A percentile compares a stretch with the other conserved stretches of the same genome.
Evolutionary conservation across 2,797 vertebrate species (phyloP).

Genomic region (Okamejei kenojei): DNA sequence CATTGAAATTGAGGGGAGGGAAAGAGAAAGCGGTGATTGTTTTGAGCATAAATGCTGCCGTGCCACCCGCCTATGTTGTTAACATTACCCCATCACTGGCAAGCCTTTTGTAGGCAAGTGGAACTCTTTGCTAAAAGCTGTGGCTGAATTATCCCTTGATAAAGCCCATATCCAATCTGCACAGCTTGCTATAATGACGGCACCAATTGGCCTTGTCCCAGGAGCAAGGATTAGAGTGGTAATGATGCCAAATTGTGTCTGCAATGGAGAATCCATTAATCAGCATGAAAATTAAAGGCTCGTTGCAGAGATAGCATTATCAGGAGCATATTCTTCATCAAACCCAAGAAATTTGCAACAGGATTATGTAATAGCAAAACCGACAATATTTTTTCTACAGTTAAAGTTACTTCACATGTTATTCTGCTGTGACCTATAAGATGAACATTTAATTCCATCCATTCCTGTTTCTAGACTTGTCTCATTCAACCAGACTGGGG

Average conservation of each 20-base stretch:
- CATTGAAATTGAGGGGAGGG: neutral
- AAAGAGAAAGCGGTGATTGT: neutral
- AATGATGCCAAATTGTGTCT: conserved; percentile 36
- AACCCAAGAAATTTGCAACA: neutral
- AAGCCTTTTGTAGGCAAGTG: conserved; percentile 11
- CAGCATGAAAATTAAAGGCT: conserved; percentile 31
- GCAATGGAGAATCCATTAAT: conserved; percentile 34
- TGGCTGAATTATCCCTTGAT: conserved; percentile 24
- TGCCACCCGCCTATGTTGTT: neutral
- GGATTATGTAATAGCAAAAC: neutral
- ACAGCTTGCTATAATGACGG: conserved; percentile 36
- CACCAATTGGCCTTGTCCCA: conserved; percentile 32
- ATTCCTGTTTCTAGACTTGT: neutral
- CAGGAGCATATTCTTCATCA: neutral
- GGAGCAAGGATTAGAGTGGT: conserved; percentile 36
- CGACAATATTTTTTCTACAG: neutral
- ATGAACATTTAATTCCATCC: neutral
- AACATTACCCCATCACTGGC: conserved; percentile 16
- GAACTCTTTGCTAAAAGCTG: conserved; percentile 22
- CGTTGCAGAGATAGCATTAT: conserved; percentile 25
- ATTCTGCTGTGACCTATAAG: neutral
- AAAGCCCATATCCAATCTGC: conserved; percentile 38
- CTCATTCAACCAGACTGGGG: neutral
- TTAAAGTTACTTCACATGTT: conserved; percentile 1
- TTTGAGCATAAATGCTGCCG: neutral